These are phyloP conservation scores for Porphyrio hochstetteri DNA, from an alignment of 2,113 vertebrate species.

Conservation along the genomic window DNA sequence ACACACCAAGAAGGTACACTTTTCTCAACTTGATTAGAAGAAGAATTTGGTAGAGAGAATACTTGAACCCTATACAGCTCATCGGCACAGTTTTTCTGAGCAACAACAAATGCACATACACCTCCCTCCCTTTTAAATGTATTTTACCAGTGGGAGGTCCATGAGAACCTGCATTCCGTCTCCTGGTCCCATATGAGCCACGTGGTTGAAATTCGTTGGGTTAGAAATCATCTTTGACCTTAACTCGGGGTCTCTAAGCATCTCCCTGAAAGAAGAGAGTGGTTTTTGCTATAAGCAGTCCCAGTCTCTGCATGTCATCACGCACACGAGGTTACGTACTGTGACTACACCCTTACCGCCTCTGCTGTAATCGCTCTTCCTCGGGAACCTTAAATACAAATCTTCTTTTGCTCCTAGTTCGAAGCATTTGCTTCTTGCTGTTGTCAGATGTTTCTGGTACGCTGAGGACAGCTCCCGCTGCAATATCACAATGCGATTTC, in stretches of 20 bases:
- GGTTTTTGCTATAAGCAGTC: neutral
- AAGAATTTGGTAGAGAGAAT: neutral
- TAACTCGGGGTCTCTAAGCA: conserved; percentile 93
- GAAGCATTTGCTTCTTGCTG: conserved; percentile 94
- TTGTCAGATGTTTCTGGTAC: conserved; percentile 92
- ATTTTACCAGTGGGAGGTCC: conserved; percentile 95
- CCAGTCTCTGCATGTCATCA: neutral
- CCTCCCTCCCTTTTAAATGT: neutral
- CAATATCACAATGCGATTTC: neutral
- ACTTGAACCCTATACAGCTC: neutral
- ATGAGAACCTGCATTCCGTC: conserved; percentile 98
- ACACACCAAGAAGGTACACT: neutral
- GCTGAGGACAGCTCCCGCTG: conserved; percentile 81
- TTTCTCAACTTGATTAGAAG: neutral
- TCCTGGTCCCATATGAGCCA: conserved; percentile 98
- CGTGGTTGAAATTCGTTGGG: conserved; percentile 98
- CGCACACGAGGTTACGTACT: neutral
- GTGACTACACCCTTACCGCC: conserved; percentile 74
- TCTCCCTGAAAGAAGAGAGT: conserved; percentile 80
- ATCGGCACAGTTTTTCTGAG: neutral
- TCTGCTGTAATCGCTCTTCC: conserved; percentile 90
- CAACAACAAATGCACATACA: neutral
- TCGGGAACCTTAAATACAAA: conserved; percentile 97
- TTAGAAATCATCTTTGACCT: conserved; percentile 96
- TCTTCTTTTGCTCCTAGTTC: conserved; percentile 94